Percentiles rank a stretch among this genome's conserved stretches.
Evolutionary conservation across 1,140 invertebrate genomes (phyloP).

Genomic region (Drosophila melanogaster): DNA sequence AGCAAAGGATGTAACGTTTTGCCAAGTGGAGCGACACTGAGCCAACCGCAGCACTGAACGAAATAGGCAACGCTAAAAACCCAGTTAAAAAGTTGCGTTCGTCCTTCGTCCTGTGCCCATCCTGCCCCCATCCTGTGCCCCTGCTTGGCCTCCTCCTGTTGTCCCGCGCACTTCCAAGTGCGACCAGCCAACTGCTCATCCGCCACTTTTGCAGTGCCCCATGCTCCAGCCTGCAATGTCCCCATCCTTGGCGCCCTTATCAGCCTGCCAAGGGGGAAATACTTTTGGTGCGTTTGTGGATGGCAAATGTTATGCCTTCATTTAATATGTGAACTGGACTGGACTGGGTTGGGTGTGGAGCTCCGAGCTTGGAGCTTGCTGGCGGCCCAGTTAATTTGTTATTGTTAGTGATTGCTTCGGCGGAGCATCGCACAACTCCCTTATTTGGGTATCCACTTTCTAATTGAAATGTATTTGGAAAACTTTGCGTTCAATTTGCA

Average conservation of each 20-base stretch:
- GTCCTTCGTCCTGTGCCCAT: neutral
- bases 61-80: conserved; percentile 63
- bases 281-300: conserved; percentile 60
- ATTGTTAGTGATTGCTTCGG: conserved; percentile 57
- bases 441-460: neutral
- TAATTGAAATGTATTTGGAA: conserved; percentile 77
- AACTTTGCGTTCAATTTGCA: conserved; percentile 72
- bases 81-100: conserved; percentile 47
- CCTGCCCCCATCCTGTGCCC: neutral
- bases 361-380: conserved; percentile 9
- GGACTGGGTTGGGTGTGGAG: conserved; percentile 13
- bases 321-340: conserved; percentile 62
- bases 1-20: conserved; percentile 80
- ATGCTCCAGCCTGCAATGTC: conserved; percentile 15
- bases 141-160: neutral
- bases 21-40: conserved; percentile 75
- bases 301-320: conserved; percentile 61
- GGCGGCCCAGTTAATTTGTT: conserved; percentile 70
- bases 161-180: conserved; percentile 48
- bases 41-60: conserved; percentile 20
- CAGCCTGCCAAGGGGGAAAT: conserved; percentile 22
- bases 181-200: conserved; percentile 52
- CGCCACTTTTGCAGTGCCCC: conserved; percentile 46
- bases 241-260: conserved; percentile 12
- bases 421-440: neutral